Conservation (phyloP, 2,113 vertebrate species). For the Microtus ochrogaster region DNA sequence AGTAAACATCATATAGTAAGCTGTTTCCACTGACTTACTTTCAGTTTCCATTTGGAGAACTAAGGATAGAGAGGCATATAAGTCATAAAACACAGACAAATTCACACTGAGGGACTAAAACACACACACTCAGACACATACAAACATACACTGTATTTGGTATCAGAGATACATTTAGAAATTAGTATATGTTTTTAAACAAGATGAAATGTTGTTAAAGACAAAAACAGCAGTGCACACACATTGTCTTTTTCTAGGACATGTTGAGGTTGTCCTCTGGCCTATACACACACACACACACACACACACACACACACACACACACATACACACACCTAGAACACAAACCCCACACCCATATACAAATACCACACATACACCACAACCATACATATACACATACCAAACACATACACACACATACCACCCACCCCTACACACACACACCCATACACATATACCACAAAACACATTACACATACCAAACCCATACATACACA, state of each 20-base stretch:
- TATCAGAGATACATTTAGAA: neutral
- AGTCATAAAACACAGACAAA: neutral
- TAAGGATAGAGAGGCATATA: neutral
- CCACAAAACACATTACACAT: too few species aligned
- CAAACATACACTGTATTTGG: neutral
- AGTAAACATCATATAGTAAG: neutral
- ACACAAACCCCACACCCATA: too few species aligned
- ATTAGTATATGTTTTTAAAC: neutral
- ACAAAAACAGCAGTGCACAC: neutral
- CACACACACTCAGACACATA: neutral
- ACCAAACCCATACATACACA: too few species aligned
- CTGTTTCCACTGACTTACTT: neutral
- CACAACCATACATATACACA: too few species aligned
- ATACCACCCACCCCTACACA: too few species aligned
- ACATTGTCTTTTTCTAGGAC: neutral
- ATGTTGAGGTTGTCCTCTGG: neutral
- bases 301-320: neutral
- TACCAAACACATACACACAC: too few species aligned
- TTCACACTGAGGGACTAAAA: neutral
- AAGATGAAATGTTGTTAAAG: neutral
- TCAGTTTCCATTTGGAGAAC: conserved; percentile 40
- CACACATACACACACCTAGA: neutral
- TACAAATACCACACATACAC: too few species aligned
- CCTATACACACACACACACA: neutral
- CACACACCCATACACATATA: too few species aligned